Conservation (phyloP, 35 echinoderm and acorn worm species). For the Acanthaster planci region DNA sequence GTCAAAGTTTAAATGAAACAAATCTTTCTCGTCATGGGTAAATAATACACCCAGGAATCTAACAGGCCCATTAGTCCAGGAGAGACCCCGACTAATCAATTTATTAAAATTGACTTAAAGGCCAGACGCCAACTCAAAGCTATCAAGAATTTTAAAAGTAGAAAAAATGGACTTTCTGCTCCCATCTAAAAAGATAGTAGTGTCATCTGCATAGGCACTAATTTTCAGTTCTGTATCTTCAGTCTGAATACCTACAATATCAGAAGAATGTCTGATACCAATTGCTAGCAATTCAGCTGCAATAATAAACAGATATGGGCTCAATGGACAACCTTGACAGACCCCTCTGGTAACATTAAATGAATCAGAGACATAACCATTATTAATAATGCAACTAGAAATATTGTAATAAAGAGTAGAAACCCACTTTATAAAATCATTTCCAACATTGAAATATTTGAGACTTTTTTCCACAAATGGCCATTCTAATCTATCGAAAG, state of each 20-base stretch:
- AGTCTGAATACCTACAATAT: conserved; percentile 46
- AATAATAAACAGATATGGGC: conserved; percentile 60
- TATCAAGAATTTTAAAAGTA: conserved; percentile 21
- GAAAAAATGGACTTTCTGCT: not conserved
- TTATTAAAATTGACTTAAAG: conserved; percentile 55
- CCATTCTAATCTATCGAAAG: conserved; percentile 56
- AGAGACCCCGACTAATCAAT: conserved; percentile 15
- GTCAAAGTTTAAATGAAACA: conserved; percentile 44
- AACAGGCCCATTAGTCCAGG: conserved; percentile 38
- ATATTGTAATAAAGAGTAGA: conserved; percentile 44
- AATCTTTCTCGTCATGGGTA: not conserved
- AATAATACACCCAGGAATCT: conserved; percentile 49
- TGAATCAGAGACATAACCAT: conserved; percentile 42
- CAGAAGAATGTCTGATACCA: conserved; percentile 14
- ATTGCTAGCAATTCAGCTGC: conserved; percentile 40
- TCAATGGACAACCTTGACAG: conserved; percentile 54
- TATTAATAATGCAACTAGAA: conserved; percentile 63
- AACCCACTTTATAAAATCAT: conserved; percentile 16
- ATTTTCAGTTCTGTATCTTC: conserved; percentile 35
- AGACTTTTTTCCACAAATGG: conserved; percentile 32
- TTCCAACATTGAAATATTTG: conserved; percentile 41
- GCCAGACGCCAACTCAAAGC: conserved; percentile 26
- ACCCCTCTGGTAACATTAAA: conserved; percentile 51
- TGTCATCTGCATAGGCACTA: conserved; percentile 58
- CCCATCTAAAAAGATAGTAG: conserved; percentile 44